These are phyloP conservation scores for Apis florea DNA, from an alignment of 1,140 invertebrate genomes.

Conservation along the genomic window DNA sequence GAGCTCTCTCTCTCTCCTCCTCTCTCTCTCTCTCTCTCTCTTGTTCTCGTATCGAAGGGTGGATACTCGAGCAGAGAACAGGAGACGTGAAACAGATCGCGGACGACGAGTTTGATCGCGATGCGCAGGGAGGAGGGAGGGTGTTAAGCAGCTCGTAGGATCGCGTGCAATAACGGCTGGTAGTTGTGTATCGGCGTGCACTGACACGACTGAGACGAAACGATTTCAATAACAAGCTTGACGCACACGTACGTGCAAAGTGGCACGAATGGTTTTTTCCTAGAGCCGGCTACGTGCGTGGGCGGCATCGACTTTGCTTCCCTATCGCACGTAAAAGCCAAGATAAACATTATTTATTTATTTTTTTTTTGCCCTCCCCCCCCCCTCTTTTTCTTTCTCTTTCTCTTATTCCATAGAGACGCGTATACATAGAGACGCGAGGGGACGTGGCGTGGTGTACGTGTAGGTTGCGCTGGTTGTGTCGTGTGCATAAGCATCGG, in stretches of 20 bases:
- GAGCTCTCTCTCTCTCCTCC: too few relatives aligned
- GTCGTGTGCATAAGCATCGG: slow-evolving; percentile 10
- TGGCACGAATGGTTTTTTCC: slow-evolving; percentile 51
- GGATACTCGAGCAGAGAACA: too few relatives aligned
- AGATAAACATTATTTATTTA: slow-evolving; percentile 49
- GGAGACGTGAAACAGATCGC: too few relatives aligned
- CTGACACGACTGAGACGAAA: slow-evolving; percentile 32
- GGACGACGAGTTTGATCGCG: slow-evolving; percentile 21
- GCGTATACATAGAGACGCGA: background rate
- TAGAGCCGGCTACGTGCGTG: slow-evolving; percentile 42
- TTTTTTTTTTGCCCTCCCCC: too few relatives aligned
- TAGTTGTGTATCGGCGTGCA: background rate
- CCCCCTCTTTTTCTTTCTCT: background rate
- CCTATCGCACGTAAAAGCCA: slow-evolving; percentile 50
- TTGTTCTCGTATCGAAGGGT: too few relatives aligned
- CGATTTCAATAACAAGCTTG: slow-evolving; percentile 47
- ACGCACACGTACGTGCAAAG: slow-evolving; percentile 43
- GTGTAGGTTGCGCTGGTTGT: background rate
- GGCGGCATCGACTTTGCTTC: slow-evolving; percentile 36
- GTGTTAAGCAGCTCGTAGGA: background rate
- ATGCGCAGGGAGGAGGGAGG: background rate
- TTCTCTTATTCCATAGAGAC: background rate
- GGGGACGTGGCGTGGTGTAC: background rate
- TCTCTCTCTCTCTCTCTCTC: too few relatives aligned
- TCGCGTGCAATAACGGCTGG: slow-evolving; percentile 26